phyloP scores from a whole-genome alignment of 2,113 vertebrate genomes.

The Gymnorhina tibicen region DNA sequence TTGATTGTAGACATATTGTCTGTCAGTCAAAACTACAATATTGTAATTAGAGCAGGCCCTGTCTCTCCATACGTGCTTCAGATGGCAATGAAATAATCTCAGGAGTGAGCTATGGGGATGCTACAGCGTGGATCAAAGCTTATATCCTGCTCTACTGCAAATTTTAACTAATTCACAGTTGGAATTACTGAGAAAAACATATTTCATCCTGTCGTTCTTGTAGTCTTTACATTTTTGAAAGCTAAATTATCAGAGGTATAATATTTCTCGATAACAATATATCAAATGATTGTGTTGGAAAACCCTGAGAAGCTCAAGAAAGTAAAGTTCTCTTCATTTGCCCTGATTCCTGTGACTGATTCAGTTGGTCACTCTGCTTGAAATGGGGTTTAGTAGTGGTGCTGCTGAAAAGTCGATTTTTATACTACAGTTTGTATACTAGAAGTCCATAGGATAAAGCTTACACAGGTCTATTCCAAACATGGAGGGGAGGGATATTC shows the following conservation, averaged over 20 bases:
- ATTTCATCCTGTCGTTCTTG: background rate
- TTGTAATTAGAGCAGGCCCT: constrained; percentile 46
- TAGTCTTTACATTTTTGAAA: background rate
- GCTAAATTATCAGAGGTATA: background rate
- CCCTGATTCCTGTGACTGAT: background rate
- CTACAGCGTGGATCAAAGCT: background rate
- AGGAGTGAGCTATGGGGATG: background rate
- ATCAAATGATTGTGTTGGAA: background rate
- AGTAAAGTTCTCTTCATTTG: background rate
- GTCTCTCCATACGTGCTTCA: constrained; percentile 42
- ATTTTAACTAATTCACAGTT: background rate
- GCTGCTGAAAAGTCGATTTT: background rate
- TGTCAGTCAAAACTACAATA: constrained; percentile 56
- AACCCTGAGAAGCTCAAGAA: background rate
- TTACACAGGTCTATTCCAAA: background rate
- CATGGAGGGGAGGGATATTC: background rate
- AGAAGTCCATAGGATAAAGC: background rate
- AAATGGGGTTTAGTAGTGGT: background rate
- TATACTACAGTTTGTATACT: background rate
- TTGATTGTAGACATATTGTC: constrained; percentile 62
- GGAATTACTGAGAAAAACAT: background rate
- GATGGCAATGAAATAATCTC: constrained; percentile 37
- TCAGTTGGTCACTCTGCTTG: background rate
- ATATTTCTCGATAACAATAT: background rate
- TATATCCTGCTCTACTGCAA: background rate